Evolutionary conservation across 1,140 invertebrate genomes (phyloP), one percentile per base, ranked within the genome.

Genomic region (Hydropsyche tenuis): DNA sequence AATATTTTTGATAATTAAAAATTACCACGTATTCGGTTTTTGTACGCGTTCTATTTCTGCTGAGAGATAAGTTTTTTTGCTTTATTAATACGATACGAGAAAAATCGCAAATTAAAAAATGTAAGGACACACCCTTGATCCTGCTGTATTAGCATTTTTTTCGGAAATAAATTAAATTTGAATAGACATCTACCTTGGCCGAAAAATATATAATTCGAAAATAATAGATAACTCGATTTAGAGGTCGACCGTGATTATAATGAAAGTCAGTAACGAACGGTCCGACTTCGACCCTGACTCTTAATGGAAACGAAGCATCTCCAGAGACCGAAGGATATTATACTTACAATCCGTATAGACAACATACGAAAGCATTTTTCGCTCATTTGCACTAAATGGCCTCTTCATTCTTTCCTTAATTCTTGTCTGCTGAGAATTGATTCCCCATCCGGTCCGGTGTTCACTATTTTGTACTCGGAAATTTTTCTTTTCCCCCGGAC

Each of bases 371-470:
- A 60, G 56, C 56, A 60, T 60, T 60, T 60, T 60, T 60, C 56
- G 56, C 56, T 60, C 56, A 60, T 60, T 60, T 60, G 56, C 56
- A 60, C 56, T 60, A 60, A 60, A 60, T 60, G 56, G 56, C 56
- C 56, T 60, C 56, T 60, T 23, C 56, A 25, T 60, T 60, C 56
- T 60, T 25, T 60, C 56, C 56, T 60, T 60, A 60, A 60, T 60
- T 60, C 23, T 60, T 25, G 56, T 60, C 56, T 25, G 23, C 22
- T 12, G 56, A 60, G 56, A 60, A 60, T 60, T 60, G 56, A 60
- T 60, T 60, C 23, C 56, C 23, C 12, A 25, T 27, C 23, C 56
- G 23, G 23, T 25, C 12, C 22, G 51, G 18, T 46, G 14, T 46
- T 46, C 11, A n/a, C n/a, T n/a, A n/a, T n/a, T n/a, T 46, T 46